Percentiles rank a stretch among this genome's conserved stretches.
phyloP scores from a whole-genome alignment of 2,888 invertebrate genomes.

The Strigamia maritima region DNA sequence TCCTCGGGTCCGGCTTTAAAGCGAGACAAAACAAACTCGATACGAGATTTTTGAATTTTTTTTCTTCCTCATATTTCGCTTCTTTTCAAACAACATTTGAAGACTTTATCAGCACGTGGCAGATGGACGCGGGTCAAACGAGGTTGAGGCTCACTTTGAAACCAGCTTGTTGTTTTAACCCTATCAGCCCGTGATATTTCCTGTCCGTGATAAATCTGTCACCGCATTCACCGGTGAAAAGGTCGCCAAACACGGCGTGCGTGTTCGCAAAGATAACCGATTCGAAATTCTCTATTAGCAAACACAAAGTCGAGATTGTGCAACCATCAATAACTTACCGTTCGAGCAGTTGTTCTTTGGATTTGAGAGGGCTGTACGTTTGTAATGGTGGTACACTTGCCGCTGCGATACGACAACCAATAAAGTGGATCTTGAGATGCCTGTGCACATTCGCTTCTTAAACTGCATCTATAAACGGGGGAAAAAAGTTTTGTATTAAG shows the following conservation, averaged over 20 bases:
- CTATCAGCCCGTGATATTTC: slow-evolving; percentile 34
- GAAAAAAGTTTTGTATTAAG: slow-evolving; percentile 19
- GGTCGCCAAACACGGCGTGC: slow-evolving; percentile 24
- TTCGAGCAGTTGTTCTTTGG: slow-evolving; percentile 87
- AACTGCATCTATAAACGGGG: slow-evolving; percentile 65
- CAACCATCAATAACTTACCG: slow-evolving; percentile 55
- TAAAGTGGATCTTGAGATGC: slow-evolving; percentile 87
- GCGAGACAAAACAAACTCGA: background rate
- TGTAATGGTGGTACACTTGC: slow-evolving; percentile 93
- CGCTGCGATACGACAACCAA: slow-evolving; percentile 95
- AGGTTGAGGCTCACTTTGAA: slow-evolving; percentile 17
- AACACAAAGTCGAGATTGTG: background rate
- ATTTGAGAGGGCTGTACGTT: slow-evolving; percentile 85
- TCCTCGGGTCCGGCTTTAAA: background rate
- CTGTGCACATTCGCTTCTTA: slow-evolving; percentile 82
- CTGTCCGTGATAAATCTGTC: slow-evolving; percentile 27
- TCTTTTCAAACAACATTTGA: background rate
- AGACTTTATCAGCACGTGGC: slow-evolving; percentile 29
- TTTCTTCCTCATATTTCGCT: background rate
- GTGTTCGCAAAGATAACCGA: slow-evolving; percentile 22
- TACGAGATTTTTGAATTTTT: background rate
- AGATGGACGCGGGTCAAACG: slow-evolving; percentile 21
- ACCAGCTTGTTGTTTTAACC: slow-evolving; percentile 29
- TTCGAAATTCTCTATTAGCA: slow-evolving; percentile 24
- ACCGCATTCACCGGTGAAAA: slow-evolving; percentile 20